Conservation (phyloP, 2,888 invertebrate genomes). For the Atethmia centrago region DNA sequence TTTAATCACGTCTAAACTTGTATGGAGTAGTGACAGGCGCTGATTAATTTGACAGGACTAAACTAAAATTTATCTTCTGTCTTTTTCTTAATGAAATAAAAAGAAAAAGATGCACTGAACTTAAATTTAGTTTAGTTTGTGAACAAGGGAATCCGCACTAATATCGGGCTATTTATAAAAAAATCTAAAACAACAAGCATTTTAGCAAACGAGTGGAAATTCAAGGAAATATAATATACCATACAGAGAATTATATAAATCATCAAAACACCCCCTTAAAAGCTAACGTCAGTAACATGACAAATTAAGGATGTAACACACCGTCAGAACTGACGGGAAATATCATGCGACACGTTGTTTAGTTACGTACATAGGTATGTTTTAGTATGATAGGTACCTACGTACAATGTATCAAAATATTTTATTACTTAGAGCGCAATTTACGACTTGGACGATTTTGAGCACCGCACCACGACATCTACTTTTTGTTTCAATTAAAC, state of each 20-base stretch:
- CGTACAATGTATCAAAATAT: not conserved
- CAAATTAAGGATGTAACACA: constrained; percentile 53
- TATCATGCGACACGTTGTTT: constrained; percentile 14
- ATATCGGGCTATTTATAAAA: not conserved
- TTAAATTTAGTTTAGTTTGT: too few relatives aligned
- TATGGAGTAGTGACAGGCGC: too few relatives aligned
- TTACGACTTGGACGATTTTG: not conserved
- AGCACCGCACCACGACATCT: not conserved
- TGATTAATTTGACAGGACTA: too few relatives aligned
- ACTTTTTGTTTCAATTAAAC: not conserved
- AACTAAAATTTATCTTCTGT: too few relatives aligned
- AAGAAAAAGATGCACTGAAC: too few relatives aligned
- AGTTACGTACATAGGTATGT: not conserved
- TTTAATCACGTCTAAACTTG: too few relatives aligned
- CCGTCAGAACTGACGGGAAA: constrained; percentile 14
- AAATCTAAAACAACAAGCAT: not conserved
- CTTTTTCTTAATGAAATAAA: too few relatives aligned
- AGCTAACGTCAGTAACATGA: constrained; percentile 48
- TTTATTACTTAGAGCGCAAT: not conserved
- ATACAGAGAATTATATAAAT: constrained; percentile 16
- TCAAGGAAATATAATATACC: not conserved
- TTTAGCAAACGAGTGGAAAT: not conserved
- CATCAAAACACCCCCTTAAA: constrained; percentile 33
- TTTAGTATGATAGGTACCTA: not conserved
- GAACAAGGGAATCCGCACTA: too few relatives aligned